Evolutionary conservation across 2,797 vertebrate genomes (phyloP).

Genomic region (Acropternis orthonyx): DNA sequence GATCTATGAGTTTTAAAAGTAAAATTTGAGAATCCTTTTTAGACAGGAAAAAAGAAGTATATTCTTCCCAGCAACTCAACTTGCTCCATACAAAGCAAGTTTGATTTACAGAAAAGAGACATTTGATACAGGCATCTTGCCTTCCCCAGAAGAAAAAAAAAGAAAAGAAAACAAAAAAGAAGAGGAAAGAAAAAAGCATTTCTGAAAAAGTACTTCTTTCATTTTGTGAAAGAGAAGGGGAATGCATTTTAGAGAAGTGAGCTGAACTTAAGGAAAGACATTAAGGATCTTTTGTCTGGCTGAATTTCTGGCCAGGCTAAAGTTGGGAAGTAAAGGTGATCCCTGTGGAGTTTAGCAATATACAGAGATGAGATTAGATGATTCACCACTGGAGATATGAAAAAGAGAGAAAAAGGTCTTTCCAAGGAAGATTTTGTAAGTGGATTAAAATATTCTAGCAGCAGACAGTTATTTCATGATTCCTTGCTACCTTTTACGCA

Average conservation of each 20-base stretch:
- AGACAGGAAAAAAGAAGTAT: neutral
- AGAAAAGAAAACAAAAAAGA: neutral
- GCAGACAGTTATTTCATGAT: conserved; percentile 18
- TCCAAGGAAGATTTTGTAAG: conserved; percentile 22
- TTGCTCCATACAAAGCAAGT: neutral
- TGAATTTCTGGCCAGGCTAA: conserved; percentile 27
- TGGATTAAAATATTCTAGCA: conserved; percentile 38
- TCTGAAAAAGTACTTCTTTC: neutral
- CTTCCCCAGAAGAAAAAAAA: neutral
- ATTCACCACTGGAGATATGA: conserved; percentile 47
- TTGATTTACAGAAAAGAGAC: neutral
- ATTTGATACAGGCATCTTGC: neutral
- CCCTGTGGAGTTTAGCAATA: conserved; percentile 64
- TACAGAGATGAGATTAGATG: conserved; percentile 62
- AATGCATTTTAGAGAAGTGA: conserved; percentile 6
- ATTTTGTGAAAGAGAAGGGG: neutral
- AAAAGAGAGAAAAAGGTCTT: conserved; percentile 46
- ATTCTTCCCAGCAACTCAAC: conserved; percentile 2
- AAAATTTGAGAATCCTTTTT: neutral
- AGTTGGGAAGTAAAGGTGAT: conserved; percentile 61
- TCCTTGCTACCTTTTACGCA: conserved; percentile 9
- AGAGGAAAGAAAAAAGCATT: neutral
- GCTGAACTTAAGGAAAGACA: conserved; percentile 39
- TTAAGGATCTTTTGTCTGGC: conserved; percentile 35
- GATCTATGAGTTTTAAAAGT: neutral